phyloP scores from a whole-genome alignment of 2,113 vertebrate genomes.

The Cygnus atratus region DNA sequence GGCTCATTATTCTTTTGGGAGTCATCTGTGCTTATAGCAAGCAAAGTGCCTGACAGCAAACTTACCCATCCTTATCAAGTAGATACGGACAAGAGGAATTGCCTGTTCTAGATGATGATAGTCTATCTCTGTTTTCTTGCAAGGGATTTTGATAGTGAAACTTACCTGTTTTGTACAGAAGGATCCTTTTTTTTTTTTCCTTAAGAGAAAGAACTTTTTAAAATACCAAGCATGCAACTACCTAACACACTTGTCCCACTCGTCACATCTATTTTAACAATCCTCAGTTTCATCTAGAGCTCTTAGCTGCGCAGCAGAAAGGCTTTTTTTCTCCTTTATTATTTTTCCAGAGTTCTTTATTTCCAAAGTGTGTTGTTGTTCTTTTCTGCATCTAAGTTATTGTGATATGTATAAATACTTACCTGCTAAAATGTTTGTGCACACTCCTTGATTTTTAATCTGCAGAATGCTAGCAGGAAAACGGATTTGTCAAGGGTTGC shows the following conservation, averaged over 20 bases:
- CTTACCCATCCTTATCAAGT: not conserved
- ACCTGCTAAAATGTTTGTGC: not conserved
- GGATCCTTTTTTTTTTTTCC: not conserved
- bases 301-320: not conserved
- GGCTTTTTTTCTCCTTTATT: not conserved
- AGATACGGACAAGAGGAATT: not conserved
- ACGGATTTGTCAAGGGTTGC: not conserved
- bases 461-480: not conserved
- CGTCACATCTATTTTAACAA: not conserved
- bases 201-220: not conserved
- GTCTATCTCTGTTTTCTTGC: not conserved
- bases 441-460: not conserved
- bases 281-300: not conserved
- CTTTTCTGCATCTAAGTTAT: not conserved
- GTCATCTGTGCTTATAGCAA: not conserved
- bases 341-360: not conserved
- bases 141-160: not conserved
- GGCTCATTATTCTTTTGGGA: not conserved
- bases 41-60: not conserved
- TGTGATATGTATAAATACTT: not conserved
- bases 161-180: not conserved
- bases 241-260: not conserved
- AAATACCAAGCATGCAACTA: not conserved
- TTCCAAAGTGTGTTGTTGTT: not conserved
- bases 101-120: not conserved